These are phyloP conservation scores for Drosophila subpulchrella DNA, from an alignment of 1,140 invertebrate genomes.

Conservation along the genomic window DNA sequence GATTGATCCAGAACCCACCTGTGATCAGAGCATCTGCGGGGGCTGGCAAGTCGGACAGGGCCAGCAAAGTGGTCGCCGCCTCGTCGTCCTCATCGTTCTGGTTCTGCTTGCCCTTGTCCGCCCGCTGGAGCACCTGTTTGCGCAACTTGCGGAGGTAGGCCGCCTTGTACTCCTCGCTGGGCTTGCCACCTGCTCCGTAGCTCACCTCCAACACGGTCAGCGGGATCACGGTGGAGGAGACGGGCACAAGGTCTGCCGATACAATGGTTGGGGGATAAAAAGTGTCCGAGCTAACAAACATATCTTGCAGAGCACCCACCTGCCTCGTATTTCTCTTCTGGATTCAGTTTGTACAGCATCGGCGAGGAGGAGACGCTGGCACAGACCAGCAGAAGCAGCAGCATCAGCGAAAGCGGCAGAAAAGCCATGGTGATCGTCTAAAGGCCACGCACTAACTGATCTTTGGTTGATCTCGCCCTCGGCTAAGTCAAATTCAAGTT, in stretches of 20 bases:
- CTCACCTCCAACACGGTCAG: conserved; percentile 87
- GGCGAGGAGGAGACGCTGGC: conserved; percentile 40
- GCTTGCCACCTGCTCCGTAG: conserved; percentile 77
- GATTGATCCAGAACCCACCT: conserved; percentile 23
- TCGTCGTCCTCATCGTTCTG: conserved; percentile 5
- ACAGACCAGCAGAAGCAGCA: conserved; percentile 33
- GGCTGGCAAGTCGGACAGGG: conserved; percentile 16
- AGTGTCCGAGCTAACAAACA: too few species aligned
- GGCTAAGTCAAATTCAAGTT: background rate
- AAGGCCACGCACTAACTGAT: conserved; percentile 32
- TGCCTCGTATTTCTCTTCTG: conserved; percentile 79
- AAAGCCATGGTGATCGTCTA: conserved; percentile 20
- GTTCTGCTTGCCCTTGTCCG: conserved; percentile 13
- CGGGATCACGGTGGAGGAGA: conserved; percentile 88
- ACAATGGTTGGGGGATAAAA: background rate
- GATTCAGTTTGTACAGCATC: conserved; percentile 82
- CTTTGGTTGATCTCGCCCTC: background rate
- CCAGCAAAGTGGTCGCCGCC: conserved; percentile 16
- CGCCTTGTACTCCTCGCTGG: conserved; percentile 78
- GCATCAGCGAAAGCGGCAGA: background rate
- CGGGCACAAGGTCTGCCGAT: conserved; percentile 86
- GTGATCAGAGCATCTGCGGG: conserved; percentile 59
- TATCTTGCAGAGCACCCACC: conserved; percentile 34
- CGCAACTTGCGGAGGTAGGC: conserved; percentile 79
- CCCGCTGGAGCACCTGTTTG: conserved; percentile 71